Evolutionary conservation across 2,797 vertebrate genomes (phyloP).

Genomic region (Sebastes reedi): DNA sequence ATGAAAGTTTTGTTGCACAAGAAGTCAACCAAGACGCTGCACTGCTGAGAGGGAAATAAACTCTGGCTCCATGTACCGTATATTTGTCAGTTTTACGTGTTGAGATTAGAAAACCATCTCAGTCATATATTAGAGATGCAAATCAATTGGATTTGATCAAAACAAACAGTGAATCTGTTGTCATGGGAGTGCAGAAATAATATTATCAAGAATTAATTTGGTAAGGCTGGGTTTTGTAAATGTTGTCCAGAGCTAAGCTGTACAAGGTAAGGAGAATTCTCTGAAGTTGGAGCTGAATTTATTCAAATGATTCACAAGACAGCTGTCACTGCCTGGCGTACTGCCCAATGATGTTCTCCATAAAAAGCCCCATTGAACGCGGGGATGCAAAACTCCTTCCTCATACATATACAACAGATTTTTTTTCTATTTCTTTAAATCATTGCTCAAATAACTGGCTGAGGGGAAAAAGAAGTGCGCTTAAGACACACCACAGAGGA

Average conservation of each 20-base stretch:
- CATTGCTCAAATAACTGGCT: constrained; percentile 47
- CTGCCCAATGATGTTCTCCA: constrained; percentile 64
- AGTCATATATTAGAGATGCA: constrained; percentile 29
- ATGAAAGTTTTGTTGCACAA: not conserved
- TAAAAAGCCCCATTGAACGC: constrained; percentile 62
- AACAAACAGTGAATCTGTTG: constrained; percentile 2
- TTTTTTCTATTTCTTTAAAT: not conserved
- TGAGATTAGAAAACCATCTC: constrained; percentile 4
- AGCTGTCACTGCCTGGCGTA: constrained; percentile 72
- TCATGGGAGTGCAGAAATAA: not conserved
- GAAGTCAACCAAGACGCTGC: not conserved
- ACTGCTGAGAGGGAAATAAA: not conserved
- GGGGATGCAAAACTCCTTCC: constrained; percentile 43
- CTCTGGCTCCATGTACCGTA: not conserved
- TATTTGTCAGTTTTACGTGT: not conserved
- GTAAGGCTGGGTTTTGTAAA: constrained; percentile 20
- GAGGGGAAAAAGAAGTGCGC: constrained; percentile 15
- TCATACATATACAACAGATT: constrained; percentile 63
- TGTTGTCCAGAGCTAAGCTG: constrained; percentile 24
- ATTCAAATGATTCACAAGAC: constrained; percentile 67
- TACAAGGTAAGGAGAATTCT: constrained; percentile 27
- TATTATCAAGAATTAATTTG: constrained; percentile 34
- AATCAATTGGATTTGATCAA: constrained; percentile 26
- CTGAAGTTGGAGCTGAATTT: constrained; percentile 57
- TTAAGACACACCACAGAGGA: constrained; percentile 19